Conservation (phyloP, 2,888 invertebrate species). For the Epistrophella euchroma region DNA sequence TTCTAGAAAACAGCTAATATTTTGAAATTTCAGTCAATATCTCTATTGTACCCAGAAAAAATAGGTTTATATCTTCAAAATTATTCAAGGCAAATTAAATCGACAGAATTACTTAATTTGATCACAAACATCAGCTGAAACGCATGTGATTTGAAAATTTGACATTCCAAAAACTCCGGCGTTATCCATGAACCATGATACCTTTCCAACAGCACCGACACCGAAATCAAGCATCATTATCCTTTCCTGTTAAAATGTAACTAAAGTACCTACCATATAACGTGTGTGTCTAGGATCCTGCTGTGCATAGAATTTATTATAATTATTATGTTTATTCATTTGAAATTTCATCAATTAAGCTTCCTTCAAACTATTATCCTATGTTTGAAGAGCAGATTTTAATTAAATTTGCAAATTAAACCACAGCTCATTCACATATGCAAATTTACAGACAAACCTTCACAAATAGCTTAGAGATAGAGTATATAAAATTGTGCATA, state of each 20-base stretch:
- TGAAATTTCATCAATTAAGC: conserved; percentile 78
- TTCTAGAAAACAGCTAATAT: too few relatives aligned
- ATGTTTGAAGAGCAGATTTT: conserved; percentile 77
- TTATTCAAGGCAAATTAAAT: too few relatives aligned
- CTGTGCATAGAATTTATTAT: conserved; percentile 45
- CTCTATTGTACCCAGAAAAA: too few relatives aligned
- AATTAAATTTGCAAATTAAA: conserved; percentile 80
- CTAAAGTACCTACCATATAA: not conserved
- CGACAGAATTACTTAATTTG: too few relatives aligned
- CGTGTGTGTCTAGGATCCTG: not conserved
- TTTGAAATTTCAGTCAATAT: too few relatives aligned
- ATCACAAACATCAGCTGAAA: too few relatives aligned
- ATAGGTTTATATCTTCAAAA: too few relatives aligned
- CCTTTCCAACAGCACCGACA: too few relatives aligned
- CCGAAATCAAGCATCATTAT: not conserved
- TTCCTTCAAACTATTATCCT: conserved; percentile 78
- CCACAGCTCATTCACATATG: conserved; percentile 77
- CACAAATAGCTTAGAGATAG: too few relatives aligned
- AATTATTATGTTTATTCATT: conserved; percentile 65
- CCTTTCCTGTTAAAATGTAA: not conserved
- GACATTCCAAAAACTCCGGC: too few relatives aligned
- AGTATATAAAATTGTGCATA: not conserved
- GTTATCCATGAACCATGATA: too few relatives aligned
- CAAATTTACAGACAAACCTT: conserved; percentile 29
- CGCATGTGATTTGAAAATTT: too few relatives aligned